Conservation (phyloP, 2,113 vertebrate genomes). For the Telmatochromis brichardi region DNA sequence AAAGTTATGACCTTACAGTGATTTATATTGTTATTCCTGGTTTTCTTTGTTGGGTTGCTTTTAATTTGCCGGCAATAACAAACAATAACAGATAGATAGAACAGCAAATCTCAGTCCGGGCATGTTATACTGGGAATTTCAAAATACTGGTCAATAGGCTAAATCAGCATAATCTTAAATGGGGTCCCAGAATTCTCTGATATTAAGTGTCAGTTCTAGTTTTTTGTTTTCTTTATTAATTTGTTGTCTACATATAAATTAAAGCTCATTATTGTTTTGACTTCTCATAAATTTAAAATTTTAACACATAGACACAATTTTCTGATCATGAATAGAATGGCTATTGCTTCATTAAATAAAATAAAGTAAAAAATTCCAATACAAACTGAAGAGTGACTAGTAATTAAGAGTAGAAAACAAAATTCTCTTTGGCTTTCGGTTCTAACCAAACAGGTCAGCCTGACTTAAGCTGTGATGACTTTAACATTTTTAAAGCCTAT, state of each 20-base stretch:
- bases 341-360: not conserved
- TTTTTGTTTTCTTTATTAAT: not conserved
- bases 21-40: not conserved
- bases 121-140: not conserved
- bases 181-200: not conserved
- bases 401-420: not conserved
- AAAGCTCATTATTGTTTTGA: not conserved
- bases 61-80: not conserved
- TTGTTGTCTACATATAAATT: not conserved
- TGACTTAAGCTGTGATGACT: not conserved
- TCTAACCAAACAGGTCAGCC: not conserved
- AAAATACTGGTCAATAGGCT: not conserved
- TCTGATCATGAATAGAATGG: not conserved
- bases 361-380: not conserved
- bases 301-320: not conserved
- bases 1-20: not conserved
- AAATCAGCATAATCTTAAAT: not conserved
- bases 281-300: not conserved
- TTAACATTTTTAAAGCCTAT: not conserved
- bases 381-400: not conserved
- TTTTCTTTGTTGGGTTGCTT: not conserved
- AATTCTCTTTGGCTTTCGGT: not conserved
- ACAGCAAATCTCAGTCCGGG: not conserved
- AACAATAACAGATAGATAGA: not conserved
- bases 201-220: not conserved